phyloP scores from a whole-genome alignment of 2,888 invertebrate genomes.

The Drosophila mayaguana region DNA sequence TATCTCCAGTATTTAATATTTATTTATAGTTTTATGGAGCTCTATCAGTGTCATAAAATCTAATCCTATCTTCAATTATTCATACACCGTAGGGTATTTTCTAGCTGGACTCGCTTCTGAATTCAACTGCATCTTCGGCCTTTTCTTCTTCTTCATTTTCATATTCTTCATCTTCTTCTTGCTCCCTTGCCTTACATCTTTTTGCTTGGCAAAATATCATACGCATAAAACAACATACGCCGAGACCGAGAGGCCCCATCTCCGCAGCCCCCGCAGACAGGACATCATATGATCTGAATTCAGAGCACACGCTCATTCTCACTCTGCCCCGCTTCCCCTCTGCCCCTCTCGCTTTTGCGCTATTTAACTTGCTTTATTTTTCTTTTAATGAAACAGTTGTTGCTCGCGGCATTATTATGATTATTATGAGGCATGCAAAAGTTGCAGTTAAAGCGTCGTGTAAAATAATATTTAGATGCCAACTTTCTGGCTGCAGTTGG shows the following conservation, averaged over 20 bases:
- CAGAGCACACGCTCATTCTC: background rate
- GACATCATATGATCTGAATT: slow-evolving; percentile 34
- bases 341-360: slow-evolving; percentile 10
- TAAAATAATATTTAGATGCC: slow-evolving; percentile 78
- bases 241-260: slow-evolving; percentile 11
- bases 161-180: slow-evolving; percentile 46
- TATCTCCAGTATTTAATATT: no score
- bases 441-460: slow-evolving; percentile 80
- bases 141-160: slow-evolving; percentile 1
- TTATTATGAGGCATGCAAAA: slow-evolving; percentile 80
- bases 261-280: background rate
- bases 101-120: background rate
- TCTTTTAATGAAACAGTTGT: slow-evolving; percentile 79
- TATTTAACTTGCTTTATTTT: slow-evolving; percentile 62
- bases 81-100: background rate
- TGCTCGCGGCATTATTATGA: slow-evolving; percentile 78
- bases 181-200: slow-evolving; percentile 63
- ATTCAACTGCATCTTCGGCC: background rate
- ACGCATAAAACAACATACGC: slow-evolving; percentile 78
- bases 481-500: slow-evolving; percentile 49
- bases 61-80: no score
- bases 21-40: no score
- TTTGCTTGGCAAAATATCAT: slow-evolving; percentile 77
- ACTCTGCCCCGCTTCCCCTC: background rate
- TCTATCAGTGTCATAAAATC: no score